Percentiles rank a stretch among this genome's conserved stretches.
Conservation (phyloP, 1,140 invertebrate genomes). For the Archivesica marissinica region DNA sequence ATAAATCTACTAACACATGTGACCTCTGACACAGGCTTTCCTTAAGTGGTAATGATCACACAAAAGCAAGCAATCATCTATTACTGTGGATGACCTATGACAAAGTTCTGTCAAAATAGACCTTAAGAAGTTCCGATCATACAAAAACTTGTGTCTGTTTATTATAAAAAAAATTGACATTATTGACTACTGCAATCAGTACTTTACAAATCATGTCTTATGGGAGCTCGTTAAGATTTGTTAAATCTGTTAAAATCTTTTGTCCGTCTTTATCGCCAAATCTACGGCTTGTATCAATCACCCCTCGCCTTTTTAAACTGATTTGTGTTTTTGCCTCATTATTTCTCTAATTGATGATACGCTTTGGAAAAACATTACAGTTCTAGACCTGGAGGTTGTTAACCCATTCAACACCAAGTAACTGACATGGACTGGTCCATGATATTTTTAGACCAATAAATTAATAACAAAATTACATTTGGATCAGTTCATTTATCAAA, state of each 20-base stretch:
- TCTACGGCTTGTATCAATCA: conserved; percentile 24
- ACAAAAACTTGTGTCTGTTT: neutral
- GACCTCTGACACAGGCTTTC: neutral
- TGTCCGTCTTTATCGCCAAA: conserved; percentile 7
- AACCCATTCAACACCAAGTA: too few species aligned
- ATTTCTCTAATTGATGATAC: too few species aligned
- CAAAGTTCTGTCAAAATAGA: neutral
- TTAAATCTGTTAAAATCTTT: neutral
- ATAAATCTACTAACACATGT: neutral
- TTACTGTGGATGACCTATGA: neutral
- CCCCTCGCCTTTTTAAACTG: neutral
- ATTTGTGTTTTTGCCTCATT: conserved; percentile 30
- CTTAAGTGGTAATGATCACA: neutral
- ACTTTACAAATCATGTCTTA: neutral
- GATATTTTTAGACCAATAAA: too few species aligned
- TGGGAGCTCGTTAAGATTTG: neutral
- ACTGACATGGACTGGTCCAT: too few species aligned
- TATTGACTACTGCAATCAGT: conserved; percentile 25
- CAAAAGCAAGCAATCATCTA: neutral
- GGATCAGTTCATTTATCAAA: too few species aligned
- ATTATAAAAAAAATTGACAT: conserved; percentile 12
- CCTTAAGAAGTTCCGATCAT: conserved; percentile 15
- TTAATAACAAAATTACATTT: too few species aligned
- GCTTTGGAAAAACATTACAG: too few species aligned
- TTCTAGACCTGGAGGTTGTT: too few species aligned